These are phyloP conservation scores for Gymnopithys bicolor DNA, from an alignment of 2,797 vertebrate species.

Conservation along the genomic window DNA sequence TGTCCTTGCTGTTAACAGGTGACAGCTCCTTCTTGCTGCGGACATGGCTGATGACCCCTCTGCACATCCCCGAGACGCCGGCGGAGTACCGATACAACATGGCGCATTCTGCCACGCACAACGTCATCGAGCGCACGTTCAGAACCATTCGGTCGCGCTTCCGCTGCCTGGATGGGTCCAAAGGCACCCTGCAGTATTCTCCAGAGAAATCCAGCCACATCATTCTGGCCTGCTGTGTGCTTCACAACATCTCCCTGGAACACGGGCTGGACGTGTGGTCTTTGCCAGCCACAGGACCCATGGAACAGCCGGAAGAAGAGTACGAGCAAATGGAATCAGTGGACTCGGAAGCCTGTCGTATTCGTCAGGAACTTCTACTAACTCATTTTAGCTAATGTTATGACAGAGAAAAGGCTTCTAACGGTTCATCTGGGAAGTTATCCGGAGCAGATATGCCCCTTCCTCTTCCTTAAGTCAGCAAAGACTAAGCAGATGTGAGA, in stretches of 20 bases:
- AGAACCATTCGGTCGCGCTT: constrained; percentile 90
- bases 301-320: constrained; percentile 85
- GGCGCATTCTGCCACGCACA: constrained; percentile 88
- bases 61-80: constrained; percentile 85
- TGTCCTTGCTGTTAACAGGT: constrained; percentile 74
- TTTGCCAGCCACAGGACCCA: constrained; percentile 79
- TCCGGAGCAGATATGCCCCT: neutral
- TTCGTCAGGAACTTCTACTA: constrained; percentile 86
- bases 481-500: neutral
- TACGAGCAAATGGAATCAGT: constrained; percentile 83
- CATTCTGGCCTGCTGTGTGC: constrained; percentile 93
- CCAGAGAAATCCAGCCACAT: constrained; percentile 94
- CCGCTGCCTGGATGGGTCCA: constrained; percentile 91
- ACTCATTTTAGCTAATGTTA: constrained; percentile 85
- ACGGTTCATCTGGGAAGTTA: neutral
- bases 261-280: constrained; percentile 92
- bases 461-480: neutral
- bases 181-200: constrained; percentile 93
- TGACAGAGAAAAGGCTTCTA: neutral
- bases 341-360: constrained; percentile 85
- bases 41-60: constrained; percentile 93
- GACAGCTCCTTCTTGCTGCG: constrained; percentile 87
- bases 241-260: constrained; percentile 93
- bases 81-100: constrained; percentile 90
- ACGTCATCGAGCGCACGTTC: constrained; percentile 89